phyloP scores from a whole-genome alignment of 2,888 invertebrate species.

The Zele albiditarsus region DNA sequence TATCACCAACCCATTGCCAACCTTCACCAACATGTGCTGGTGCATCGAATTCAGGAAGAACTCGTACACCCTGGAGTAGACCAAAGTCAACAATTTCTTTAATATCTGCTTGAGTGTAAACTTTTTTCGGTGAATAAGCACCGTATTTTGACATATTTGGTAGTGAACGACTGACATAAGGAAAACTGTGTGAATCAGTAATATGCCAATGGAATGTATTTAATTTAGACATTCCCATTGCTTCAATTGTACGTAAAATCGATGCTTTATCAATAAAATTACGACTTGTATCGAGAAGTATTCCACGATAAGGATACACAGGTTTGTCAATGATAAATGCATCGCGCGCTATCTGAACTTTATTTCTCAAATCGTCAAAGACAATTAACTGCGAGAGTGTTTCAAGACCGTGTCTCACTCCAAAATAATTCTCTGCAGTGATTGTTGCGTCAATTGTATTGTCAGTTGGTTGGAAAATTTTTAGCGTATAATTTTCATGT shows the following conservation, averaged over 20 bases:
- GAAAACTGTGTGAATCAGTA: conserved; percentile 95
- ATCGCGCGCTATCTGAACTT: conserved; percentile 78
- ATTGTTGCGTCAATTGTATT: conserved; percentile 75
- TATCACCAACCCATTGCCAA: conserved; percentile 78
- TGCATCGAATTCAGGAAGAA: conserved; percentile 93
- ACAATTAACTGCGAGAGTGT: conserved; percentile 81
- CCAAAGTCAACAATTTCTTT: conserved; percentile 80
- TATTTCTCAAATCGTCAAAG: conserved; percentile 78
- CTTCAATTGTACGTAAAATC: conserved; percentile 87
- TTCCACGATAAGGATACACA: conserved; percentile 89
- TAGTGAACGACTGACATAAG: conserved; percentile 84
- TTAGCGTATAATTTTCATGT: conserved; percentile 76
- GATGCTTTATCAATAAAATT: conserved; percentile 86
- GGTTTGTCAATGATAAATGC: conserved; percentile 84
- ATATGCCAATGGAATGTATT: conserved; percentile 97
- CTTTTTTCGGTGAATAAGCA: conserved; percentile 84
- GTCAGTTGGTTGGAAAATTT: conserved; percentile 52
- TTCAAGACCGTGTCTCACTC: conserved; percentile 80
- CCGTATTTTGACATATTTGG: conserved; percentile 85
- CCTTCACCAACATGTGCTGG: conserved; percentile 93
- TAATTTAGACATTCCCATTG: conserved; percentile 91
- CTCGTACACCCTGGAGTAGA: conserved; percentile 84
- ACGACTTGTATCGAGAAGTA: conserved; percentile 91
- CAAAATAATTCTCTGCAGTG: conserved; percentile 78
- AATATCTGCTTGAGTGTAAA: conserved; percentile 73